Conservation (phyloP, 2,113 vertebrate genomes). For the Panthera tigris region DNA sequence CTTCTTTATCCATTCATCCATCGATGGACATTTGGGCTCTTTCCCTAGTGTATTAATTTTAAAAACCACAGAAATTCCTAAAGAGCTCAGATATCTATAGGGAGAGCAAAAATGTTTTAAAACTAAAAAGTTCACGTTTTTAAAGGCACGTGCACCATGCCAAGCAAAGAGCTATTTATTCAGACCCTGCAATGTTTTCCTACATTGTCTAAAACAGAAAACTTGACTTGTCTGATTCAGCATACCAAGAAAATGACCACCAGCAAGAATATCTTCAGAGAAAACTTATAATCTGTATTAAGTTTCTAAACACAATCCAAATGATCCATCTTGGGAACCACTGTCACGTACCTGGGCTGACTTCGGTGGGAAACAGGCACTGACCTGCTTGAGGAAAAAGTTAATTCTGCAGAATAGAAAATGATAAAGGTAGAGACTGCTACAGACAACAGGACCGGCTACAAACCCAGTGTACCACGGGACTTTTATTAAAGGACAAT, state of each 20-base stretch:
- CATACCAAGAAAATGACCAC: neutral
- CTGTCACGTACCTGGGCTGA: neutral
- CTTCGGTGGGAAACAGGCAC: neutral
- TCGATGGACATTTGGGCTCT: too few species aligned
- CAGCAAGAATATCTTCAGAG: neutral
- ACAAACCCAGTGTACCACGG: neutral
- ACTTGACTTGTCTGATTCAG: neutral
- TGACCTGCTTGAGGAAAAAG: neutral
- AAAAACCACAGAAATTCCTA: neutral
- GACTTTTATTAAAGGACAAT: neutral
- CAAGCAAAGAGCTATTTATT: neutral
- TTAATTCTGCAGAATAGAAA: neutral
- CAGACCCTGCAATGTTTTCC: neutral
- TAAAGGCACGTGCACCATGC: neutral
- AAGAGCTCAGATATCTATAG: neutral
- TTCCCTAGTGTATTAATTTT: neutral
- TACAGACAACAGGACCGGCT: neutral
- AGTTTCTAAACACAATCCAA: neutral
- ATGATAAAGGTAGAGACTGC: neutral
- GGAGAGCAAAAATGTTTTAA: neutral
- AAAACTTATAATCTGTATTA: neutral
- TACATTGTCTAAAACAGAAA: neutral
- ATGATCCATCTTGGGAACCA: neutral
- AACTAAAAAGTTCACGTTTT: neutral
- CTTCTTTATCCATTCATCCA: too few species aligned